Evolutionary conservation across 2,888 invertebrate genomes (phyloP).

Genomic region (Tetramorium bicarinatum): DNA sequence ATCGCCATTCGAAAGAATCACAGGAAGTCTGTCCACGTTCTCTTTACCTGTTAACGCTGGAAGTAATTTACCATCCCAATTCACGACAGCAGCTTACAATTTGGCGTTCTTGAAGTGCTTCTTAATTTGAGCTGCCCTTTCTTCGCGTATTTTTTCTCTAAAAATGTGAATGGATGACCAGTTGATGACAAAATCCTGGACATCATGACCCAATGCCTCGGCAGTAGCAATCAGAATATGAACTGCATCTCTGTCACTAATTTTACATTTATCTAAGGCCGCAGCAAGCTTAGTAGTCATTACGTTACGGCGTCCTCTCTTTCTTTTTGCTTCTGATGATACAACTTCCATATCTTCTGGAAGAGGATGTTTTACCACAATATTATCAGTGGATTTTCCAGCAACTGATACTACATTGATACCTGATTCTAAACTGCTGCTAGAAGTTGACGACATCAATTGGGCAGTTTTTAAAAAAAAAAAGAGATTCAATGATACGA

Average conservation of each 20-base stretch:
- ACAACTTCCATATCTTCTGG: conserved; percentile 28
- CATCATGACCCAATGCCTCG: conserved; percentile 57
- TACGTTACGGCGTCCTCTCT: conserved; percentile 19
- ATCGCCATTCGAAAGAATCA: too few relatives aligned
- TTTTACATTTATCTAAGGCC: conserved; percentile 60
- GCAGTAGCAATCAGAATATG: conserved; percentile 53
- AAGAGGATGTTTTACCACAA: neutral
- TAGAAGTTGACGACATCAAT: conserved; percentile 8
- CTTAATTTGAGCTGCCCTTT: conserved; percentile 31
- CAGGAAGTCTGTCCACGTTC: too few relatives aligned
- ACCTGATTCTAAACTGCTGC: neutral
- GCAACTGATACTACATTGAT: neutral
- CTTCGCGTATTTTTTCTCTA: conserved; percentile 43
- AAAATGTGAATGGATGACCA: conserved; percentile 34
- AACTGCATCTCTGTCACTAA: conserved; percentile 59
- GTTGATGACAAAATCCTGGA: conserved; percentile 48
- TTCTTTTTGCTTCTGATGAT: conserved; percentile 22
- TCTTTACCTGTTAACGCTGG: too few relatives aligned
- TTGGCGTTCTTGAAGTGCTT: conserved; percentile 5
- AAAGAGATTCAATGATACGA: neutral
- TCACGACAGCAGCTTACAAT: too few relatives aligned
- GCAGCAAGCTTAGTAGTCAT: conserved; percentile 43
- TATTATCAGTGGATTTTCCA: conserved; percentile 1
- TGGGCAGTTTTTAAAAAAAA: conserved; percentile 11
- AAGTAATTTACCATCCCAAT: too few relatives aligned